A percentile compares a stretch with the other conserved stretches of the same genome.
Conservation (phyloP, 2,113 vertebrate genomes). For the Strix uralensis region DNA sequence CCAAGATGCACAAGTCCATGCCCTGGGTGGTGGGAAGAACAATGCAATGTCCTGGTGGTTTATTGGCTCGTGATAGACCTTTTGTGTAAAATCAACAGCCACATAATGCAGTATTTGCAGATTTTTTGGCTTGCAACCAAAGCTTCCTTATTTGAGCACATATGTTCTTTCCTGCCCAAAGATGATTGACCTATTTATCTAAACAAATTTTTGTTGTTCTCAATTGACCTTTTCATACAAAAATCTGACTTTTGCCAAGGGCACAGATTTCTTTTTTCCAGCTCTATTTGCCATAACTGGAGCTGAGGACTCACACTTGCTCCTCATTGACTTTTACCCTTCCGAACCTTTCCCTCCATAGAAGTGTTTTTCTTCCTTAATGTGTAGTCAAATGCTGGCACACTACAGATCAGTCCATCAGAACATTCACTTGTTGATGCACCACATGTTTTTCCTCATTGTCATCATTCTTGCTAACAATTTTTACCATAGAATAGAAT, state of each 20-base stretch:
- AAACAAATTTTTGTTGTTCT: not conserved
- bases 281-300: not conserved
- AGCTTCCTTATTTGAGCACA: not conserved
- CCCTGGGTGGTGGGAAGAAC: not conserved
- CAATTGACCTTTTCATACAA: not conserved
- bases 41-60: not conserved
- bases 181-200: not conserved
- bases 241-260: not conserved
- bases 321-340: not conserved
- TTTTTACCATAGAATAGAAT: not conserved
- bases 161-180: not conserved
- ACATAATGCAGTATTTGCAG: not conserved
- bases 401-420: not conserved
- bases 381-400: not conserved
- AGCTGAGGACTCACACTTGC: not conserved
- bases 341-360: not conserved
- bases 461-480: not conserved
- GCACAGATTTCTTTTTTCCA: not conserved
- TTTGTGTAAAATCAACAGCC: not conserved
- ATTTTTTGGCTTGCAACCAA: not conserved
- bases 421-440: not conserved
- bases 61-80: not conserved
- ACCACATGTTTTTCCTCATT: accelerated
- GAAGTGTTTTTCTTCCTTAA: not conserved
- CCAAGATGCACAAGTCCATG: not conserved